Evolutionary conservation across 2,113 vertebrate species (phyloP), one percentile per base, ranked within the genome.

Genomic region (Oreotragus oreotragus): DNA sequence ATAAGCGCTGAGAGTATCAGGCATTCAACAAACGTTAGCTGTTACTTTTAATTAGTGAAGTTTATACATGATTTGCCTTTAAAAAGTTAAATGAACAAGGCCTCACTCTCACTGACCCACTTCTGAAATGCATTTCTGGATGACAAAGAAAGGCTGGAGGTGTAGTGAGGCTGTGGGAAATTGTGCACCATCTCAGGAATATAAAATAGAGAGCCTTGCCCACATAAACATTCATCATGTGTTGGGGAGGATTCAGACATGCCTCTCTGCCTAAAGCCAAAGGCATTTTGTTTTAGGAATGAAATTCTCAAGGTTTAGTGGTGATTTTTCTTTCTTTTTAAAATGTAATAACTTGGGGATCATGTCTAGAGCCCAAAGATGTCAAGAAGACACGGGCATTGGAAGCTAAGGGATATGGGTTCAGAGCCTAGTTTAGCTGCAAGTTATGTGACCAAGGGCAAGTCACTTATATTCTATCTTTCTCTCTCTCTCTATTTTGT

Each of bases 41-140:
- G 28, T 85, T 70, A 49, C 51, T 95, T 95, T 95, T 64, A 91
- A 88, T 96, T 49, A 62, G 25, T 66, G 27, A 90, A 21, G 3
- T 86, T 77, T 92, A 92, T 80, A 53, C 77, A 84, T 91, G 39
- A 76, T 60, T 91, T 95, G 30, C 51, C 93, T 92, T 96, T 47
- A 81, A 77, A 55, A 77, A 95, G 43, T 73, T 94, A 85, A 94
- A 81, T 81, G 93, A 79, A 81, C 2, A 95, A 92, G 47, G 39
- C 1, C 55, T 93, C 51, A 36, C 8, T 89, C 21, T 94, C 49
- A 83, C 43, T 84, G 60, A 64, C 21, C 30, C 39, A 84, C 66
- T 96, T 84, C 45, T 84, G 84, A 91, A 88, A 80, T 45, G 28
- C 57, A 80, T 90, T 92, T 60, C 57, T 77, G 23, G 95, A 70